Evolutionary conservation across 2,113 vertebrate genomes (phyloP).

Genomic region (Symphodus melops): DNA sequence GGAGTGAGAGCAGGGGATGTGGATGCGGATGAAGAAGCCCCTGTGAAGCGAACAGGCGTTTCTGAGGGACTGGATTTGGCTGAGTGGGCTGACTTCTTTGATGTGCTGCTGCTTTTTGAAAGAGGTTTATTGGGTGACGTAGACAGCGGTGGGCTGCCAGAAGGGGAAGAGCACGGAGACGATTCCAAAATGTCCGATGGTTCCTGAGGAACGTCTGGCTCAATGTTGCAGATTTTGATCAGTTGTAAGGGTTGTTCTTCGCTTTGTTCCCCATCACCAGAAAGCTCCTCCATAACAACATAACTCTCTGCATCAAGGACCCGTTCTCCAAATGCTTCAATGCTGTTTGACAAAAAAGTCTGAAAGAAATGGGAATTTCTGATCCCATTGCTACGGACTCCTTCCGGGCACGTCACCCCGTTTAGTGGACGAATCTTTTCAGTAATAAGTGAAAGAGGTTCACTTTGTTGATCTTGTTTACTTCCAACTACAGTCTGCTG

Average conservation of each 20-base stretch:
- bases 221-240: conserved; percentile 62
- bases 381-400: conserved; percentile 64
- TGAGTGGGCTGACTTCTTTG: conserved; percentile 71
- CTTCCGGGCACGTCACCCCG: conserved; percentile 52
- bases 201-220: conserved; percentile 62
- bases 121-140: conserved; percentile 70
- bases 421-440: conserved; percentile 67
- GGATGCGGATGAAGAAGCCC: conserved; percentile 73
- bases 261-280: conserved; percentile 64
- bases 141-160: conserved; percentile 66
- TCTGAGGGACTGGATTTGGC: conserved; percentile 69
- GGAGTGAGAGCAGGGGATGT: conserved; percentile 79
- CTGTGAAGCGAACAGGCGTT: conserved; percentile 46
- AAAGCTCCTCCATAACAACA: conserved; percentile 65
- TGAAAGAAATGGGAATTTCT: conserved; percentile 81
- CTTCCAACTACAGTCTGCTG: conserved; percentile 44
- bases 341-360: conserved; percentile 81
- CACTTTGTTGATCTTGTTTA: conserved; percentile 74
- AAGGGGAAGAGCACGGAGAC: conserved; percentile 67
- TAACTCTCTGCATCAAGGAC: conserved; percentile 54
- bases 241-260: conserved; percentile 77
- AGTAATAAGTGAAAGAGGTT: conserved; percentile 76
- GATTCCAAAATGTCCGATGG: conserved; percentile 38
- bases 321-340: conserved; percentile 79
- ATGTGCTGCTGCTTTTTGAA: conserved; percentile 62